These are phyloP conservation scores for Parnassius smintheus DNA, from an alignment of 2,888 invertebrate species.

Conservation along the genomic window DNA sequence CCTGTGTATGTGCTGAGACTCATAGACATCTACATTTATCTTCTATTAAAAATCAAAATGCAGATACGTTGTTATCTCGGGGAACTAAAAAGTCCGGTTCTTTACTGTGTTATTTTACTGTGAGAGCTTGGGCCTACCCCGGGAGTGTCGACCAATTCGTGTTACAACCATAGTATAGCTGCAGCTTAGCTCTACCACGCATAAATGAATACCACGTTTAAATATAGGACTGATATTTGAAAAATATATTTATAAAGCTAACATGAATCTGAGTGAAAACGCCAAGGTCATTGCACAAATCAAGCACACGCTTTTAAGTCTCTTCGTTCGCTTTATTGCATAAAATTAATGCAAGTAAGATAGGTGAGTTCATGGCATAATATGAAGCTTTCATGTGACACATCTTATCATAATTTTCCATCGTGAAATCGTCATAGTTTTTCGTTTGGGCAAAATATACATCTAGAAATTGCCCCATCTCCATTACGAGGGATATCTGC, in stretches of 20 bases:
- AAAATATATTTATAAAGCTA: not conserved
- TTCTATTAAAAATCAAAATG: too few relatives aligned
- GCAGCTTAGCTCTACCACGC: too few relatives aligned
- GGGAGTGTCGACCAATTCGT: too few relatives aligned
- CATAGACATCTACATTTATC: too few relatives aligned
- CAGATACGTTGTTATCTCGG: too few relatives aligned
- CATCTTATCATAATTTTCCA: not conserved
- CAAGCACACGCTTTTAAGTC: not conserved
- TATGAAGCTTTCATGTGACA: not conserved
- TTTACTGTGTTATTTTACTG: too few relatives aligned
- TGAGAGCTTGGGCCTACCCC: too few relatives aligned
- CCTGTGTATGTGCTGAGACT: too few relatives aligned
- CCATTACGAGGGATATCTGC: not conserved
- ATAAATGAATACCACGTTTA: too few relatives aligned
- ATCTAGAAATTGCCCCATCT: not conserved
- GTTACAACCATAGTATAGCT: too few relatives aligned
- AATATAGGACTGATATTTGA: too few relatives aligned
- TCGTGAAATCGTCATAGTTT: not conserved
- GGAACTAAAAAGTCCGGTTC: too few relatives aligned
- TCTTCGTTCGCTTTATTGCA: not conserved
- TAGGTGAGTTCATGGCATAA: not conserved
- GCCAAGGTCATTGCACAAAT: constrained; percentile 1
- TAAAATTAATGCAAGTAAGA: not conserved
- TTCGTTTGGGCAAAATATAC: not conserved
- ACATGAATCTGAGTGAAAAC: constrained; percentile 3